phyloP scores from a whole-genome alignment of 2,113 vertebrate genomes.

The Machaerirhynchus nigripectus region DNA sequence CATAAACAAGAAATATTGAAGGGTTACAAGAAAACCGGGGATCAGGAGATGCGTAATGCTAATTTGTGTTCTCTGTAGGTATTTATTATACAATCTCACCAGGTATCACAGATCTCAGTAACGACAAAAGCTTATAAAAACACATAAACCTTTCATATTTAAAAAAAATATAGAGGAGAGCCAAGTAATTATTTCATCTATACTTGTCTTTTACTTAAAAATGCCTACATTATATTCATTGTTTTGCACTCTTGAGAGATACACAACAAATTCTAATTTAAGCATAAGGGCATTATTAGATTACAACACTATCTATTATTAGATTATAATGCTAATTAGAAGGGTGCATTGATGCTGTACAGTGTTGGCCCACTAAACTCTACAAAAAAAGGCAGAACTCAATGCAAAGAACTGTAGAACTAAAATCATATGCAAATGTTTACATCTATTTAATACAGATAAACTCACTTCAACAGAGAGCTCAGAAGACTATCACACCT shows the following conservation, averaged over 20 bases:
- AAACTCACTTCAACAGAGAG: background rate
- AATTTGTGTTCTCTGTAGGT: background rate
- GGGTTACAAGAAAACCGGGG: background rate
- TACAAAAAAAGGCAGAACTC: background rate
- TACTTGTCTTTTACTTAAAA: background rate
- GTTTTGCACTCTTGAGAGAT: background rate
- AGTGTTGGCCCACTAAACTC: accelerated
- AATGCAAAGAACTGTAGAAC: background rate
- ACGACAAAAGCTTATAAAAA: background rate
- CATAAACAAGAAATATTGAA: background rate
- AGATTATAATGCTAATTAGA: background rate
- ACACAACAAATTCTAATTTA: background rate
- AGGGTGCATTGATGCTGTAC: background rate
- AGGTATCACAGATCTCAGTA: background rate
- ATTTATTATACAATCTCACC: background rate
- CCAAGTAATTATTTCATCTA: background rate
- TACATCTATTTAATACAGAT: background rate
- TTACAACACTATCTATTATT: background rate
- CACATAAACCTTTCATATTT: background rate
- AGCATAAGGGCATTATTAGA: background rate
- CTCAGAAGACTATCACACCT: background rate
- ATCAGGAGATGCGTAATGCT: background rate
- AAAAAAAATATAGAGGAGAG: background rate
- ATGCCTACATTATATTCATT: background rate
- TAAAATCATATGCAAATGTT: background rate